Percentiles rank a stretch among this genome's conserved stretches.
These are phyloP conservation scores for Matsumurasca onukii DNA, from an alignment of 1,140 invertebrate genomes.

Conservation along the genomic window DNA sequence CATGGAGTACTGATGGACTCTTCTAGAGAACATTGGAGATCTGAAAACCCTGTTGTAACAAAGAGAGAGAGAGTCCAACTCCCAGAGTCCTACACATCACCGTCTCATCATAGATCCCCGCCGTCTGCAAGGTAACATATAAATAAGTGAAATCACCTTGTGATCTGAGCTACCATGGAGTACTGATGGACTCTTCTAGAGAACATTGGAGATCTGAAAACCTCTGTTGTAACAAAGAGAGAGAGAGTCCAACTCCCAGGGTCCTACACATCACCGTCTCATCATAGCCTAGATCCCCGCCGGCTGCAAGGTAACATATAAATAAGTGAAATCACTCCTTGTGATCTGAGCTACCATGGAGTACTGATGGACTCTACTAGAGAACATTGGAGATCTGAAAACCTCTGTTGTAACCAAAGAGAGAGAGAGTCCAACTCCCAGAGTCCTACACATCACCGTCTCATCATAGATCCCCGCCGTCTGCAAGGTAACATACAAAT, in stretches of 20 bases:
- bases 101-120: too few species aligned
- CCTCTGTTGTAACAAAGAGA: neutral
- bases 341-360: too few species aligned
- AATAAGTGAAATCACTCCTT: neutral
- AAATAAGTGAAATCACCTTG: neutral
- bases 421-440: neutral
- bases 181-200: constrained; percentile 3
- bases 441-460: constrained; percentile 1
- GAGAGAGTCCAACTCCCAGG: neutral
- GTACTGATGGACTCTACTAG: too few species aligned
- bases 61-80: neutral
- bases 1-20: too few species aligned
- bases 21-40: too few species aligned
- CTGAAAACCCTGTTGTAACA: neutral
- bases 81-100: constrained; percentile 1
- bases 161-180: too few species aligned
- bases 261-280: constrained; percentile 1
- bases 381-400: too few species aligned
- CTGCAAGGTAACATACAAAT: neutral
- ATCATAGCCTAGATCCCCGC: neutral
- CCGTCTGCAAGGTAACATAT: neutral
- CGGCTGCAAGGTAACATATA: neutral
- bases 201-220: neutral
- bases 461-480: too few species aligned
- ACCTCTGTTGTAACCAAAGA: neutral